These are phyloP conservation scores for Gymnoscopelus braueri DNA, from an alignment of 2,797 vertebrate species.

Conservation along the genomic window DNA sequence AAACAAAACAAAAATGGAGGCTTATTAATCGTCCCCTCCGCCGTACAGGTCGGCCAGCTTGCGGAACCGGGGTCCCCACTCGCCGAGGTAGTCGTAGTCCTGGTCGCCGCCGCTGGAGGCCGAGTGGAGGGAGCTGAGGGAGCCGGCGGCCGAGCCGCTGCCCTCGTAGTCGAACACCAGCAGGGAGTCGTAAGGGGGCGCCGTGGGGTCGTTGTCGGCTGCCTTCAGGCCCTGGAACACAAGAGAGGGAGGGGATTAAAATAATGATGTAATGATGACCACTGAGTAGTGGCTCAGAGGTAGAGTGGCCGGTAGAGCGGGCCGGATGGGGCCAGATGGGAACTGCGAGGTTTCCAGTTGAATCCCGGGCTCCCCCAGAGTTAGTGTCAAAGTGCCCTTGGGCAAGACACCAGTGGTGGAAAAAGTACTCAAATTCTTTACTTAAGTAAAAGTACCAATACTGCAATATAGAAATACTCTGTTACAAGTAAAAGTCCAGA, in stretches of 20 bases:
- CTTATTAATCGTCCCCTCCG: conserved; percentile 88
- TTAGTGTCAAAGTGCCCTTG: too few relatives aligned
- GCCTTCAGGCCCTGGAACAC: conserved; percentile 91
- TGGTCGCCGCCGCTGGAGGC: conserved; percentile 95
- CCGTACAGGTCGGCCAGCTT: conserved; percentile 98
- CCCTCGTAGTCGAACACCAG: conserved; percentile 98
- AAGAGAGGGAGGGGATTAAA: conserved; percentile 20
- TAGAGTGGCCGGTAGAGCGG: too few relatives aligned
- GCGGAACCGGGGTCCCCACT: conserved; percentile 98
- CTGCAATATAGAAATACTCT: too few relatives aligned
- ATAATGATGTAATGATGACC: too few relatives aligned
- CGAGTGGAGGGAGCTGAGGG: conserved; percentile 96
- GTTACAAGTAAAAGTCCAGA: too few relatives aligned
- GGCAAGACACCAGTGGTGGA: too few relatives aligned
- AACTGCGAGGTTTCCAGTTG: not conserved
- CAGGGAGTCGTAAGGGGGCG: conserved; percentile 96
- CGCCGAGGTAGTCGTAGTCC: conserved; percentile 98
- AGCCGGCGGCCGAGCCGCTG: conserved; percentile 95
- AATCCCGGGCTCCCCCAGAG: too few relatives aligned
- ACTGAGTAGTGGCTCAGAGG: too few relatives aligned
- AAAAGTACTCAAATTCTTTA: too few relatives aligned
- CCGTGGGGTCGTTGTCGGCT: conserved; percentile 95
- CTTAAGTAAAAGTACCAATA: too few relatives aligned
- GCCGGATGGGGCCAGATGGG: conserved; percentile 11
- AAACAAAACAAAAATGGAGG: too few relatives aligned